Conservation (phyloP, 2,113 vertebrate genomes). For the Trinectes maculatus region DNA sequence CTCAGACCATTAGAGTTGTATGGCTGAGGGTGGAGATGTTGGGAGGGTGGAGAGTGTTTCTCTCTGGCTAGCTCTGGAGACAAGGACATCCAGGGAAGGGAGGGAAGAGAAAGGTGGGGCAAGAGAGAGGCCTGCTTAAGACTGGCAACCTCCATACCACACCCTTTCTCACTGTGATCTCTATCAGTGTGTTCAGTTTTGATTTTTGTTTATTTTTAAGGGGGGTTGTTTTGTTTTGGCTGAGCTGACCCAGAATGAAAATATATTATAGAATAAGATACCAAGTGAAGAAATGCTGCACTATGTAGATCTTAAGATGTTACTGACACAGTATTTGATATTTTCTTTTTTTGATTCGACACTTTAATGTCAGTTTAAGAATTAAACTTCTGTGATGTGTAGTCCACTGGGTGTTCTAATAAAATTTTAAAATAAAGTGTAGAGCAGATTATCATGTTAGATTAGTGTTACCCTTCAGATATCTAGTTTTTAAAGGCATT, state of each 20-base stretch:
- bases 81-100: constrained; percentile 31
- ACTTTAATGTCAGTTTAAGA: not conserved
- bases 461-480: constrained; percentile 27
- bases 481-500: constrained; percentile 7
- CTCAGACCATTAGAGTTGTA: constrained; percentile 22
- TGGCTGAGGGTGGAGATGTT: constrained; percentile 43
- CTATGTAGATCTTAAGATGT: not conserved
- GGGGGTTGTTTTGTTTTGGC: not conserved
- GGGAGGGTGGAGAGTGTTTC: constrained; percentile 35
- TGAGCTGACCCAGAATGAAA: not conserved
- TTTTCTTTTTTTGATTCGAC: too few relatives aligned
- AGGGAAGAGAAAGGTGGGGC: constrained; percentile 26
- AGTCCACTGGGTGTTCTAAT: constrained; percentile 5
- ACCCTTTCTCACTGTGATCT: constrained; percentile 38
- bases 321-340: not conserved
- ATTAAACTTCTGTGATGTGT: not conserved
- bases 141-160: constrained; percentile 37
- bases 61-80: constrained; percentile 38
- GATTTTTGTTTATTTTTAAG: not conserved
- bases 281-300: not conserved
- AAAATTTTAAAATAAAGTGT: constrained; percentile 13
- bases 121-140: not conserved
- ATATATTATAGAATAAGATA: not conserved
- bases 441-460: constrained; percentile 30
- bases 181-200: not conserved